These are phyloP conservation scores for Amphipyra berbera DNA, from an alignment of 2,888 invertebrate species.

Conservation along the genomic window DNA sequence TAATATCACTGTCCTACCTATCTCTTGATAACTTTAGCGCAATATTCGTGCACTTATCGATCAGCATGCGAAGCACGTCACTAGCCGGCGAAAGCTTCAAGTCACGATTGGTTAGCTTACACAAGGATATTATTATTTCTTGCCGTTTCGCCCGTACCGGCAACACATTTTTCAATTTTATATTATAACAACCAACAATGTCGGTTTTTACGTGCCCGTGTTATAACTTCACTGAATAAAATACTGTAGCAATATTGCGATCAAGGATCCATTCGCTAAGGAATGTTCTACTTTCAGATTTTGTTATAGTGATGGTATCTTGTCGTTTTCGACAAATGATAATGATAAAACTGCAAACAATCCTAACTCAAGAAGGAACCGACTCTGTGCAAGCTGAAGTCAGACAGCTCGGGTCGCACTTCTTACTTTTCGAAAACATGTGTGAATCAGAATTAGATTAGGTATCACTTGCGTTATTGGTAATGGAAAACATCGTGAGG, in stretches of 20 bases:
- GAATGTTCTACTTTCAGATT: too few relatives aligned
- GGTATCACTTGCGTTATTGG: too few relatives aligned
- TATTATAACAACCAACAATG: constrained; percentile 57
- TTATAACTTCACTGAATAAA: constrained; percentile 33
- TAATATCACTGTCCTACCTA: neutral
- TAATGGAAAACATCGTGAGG: too few relatives aligned
- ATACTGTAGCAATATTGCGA: constrained; percentile 19
- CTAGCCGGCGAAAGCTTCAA: constrained; percentile 75
- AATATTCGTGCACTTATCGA: constrained; percentile 47
- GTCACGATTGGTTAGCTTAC: constrained; percentile 85
- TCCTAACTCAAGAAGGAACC: too few relatives aligned
- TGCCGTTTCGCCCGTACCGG: constrained; percentile 68
- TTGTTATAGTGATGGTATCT: too few relatives aligned
- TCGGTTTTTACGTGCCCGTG: constrained; percentile 44
- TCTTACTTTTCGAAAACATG: too few relatives aligned
- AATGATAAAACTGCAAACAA: too few relatives aligned
- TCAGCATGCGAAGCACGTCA: constrained; percentile 42
- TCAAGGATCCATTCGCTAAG: constrained; percentile 3
- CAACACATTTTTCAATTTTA: constrained; percentile 71
- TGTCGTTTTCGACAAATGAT: too few relatives aligned
- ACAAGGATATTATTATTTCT: constrained; percentile 83
- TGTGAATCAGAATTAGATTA: too few relatives aligned
- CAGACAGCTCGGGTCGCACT: too few relatives aligned
- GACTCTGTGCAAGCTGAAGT: too few relatives aligned
- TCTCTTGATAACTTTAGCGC: neutral